Evolutionary conservation across 2,888 invertebrate genomes (phyloP), one percentile per base, ranked within the genome.

Genomic region (Carpatolechia fugitivella): DNA sequence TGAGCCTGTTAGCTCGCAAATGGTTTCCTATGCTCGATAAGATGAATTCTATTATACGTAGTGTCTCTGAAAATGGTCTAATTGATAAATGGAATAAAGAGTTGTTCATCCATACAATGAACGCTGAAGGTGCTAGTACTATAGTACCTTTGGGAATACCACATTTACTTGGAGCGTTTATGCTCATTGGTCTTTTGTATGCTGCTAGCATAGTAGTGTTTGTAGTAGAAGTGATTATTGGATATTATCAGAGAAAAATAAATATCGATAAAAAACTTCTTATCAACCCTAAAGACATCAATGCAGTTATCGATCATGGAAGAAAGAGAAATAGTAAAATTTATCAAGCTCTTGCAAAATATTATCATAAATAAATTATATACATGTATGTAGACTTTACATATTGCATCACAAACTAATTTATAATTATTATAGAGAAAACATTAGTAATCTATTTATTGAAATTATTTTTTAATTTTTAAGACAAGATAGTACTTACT

Each of bases 31-130:
- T 91, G 74, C 62, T 89, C 51, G 80, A 76, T 0, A 77, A 82
- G 54, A 82, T 91, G 55, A 88, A 91, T 66, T 76, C 67, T 41
- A 89, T 90, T 52, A 90, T 91, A 49, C 80, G 90, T 0, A 86
- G 89, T 52, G 82, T 90, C 7, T 81, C 82, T 0, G 91, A 91
- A 61, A 90, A 90, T 58, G 91, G 91, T 13, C 72, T 91, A 65
- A 89, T 91, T 60, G 76, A 84, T 61, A 91, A 91, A 66, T 91
- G 91, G 91, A 88, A 82, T 62, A 74, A 80, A 44, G 91, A 91
- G 65, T 60, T 88, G 57, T 74, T 90, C 58, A 78, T 82, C 50
- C 84, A 82, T 36, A 71, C 64, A 16, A 68, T 64, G 3, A 69
- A 65, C 29, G 56, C 56, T n/a, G 80, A 80, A 60, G 78, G 72